Evolutionary conservation across 2,888 invertebrate species (phyloP).

Genomic region (Andrena bucephala): DNA sequence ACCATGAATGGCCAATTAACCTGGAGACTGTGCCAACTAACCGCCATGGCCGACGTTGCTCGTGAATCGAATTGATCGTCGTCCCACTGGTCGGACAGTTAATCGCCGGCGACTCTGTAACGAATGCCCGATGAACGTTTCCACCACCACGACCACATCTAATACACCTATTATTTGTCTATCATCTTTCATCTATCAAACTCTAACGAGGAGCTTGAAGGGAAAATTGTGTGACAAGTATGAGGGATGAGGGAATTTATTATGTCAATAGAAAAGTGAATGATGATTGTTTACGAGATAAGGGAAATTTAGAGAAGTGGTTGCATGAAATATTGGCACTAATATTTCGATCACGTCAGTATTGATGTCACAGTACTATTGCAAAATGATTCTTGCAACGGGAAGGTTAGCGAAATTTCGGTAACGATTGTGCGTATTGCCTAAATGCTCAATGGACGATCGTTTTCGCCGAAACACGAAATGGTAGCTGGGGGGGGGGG

Average conservation of each 20-base stretch:
- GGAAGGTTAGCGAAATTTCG: neutral
- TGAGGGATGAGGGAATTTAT: no score
- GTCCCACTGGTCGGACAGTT: conserved; percentile 48
- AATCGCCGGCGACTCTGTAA: conserved; percentile 62
- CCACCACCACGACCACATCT: neutral
- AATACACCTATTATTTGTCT: no score
- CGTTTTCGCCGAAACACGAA: conserved; percentile 78
- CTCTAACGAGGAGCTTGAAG: neutral
- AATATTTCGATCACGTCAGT: neutral
- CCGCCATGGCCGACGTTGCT: conserved; percentile 67
- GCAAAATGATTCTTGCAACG: no score
- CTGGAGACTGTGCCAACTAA: conserved; percentile 77
- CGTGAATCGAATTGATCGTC: conserved; percentile 69
- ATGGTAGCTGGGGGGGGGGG: conserved; percentile 71
- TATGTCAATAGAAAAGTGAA: no score
- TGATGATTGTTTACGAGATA: neutral
- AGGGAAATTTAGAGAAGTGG: neutral
- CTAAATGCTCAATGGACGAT: conserved; percentile 64
- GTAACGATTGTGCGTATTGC: conserved; percentile 34
- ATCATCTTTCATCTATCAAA: neutral
- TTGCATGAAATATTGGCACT: neutral
- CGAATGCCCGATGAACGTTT: conserved; percentile 25
- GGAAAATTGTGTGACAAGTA: no score
- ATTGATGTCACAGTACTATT: no score
- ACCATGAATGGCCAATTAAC: conserved; percentile 85